phyloP scores from a whole-genome alignment of 2,888 invertebrate genomes.

The Hypercompe scribonia region DNA sequence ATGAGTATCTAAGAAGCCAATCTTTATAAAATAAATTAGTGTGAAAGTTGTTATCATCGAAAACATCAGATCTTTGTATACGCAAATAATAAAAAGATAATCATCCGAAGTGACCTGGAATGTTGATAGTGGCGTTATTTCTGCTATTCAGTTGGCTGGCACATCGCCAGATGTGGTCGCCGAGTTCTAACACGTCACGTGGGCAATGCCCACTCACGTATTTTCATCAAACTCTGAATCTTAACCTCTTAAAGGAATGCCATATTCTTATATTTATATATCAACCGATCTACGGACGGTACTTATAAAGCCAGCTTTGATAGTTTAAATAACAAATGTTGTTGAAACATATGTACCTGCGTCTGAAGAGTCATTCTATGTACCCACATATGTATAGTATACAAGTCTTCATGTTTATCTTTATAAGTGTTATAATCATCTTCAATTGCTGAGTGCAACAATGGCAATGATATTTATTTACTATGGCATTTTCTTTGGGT shows the following conservation, averaged over 20 bases:
- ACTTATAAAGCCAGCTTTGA: too few species aligned
- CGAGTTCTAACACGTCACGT: slow-evolving; percentile 68
- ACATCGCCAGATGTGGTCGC: slow-evolving; percentile 75
- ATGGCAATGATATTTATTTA: too few species aligned
- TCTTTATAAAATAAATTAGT: neutral
- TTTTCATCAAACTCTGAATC: slow-evolving; percentile 58
- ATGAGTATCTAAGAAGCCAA: neutral
- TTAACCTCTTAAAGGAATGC: slow-evolving; percentile 30
- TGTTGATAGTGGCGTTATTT: slow-evolving; percentile 85
- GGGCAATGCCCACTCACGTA: slow-evolving; percentile 74
- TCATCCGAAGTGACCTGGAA: slow-evolving; percentile 83
- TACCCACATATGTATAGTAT: too few species aligned
- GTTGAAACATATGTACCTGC: too few species aligned
- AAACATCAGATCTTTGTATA: slow-evolving; percentile 56
- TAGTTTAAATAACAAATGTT: too few species aligned
- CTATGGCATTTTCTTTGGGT: too few species aligned
- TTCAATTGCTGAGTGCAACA: too few species aligned
- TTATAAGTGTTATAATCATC: too few species aligned
- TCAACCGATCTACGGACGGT: neutral
- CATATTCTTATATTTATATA: neutral
- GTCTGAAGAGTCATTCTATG: too few species aligned
- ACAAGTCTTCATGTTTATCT: too few species aligned
- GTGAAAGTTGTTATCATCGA: slow-evolving; percentile 40
- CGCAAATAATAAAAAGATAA: slow-evolving; percentile 74
- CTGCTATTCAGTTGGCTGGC: slow-evolving; percentile 81